Percentiles rank a stretch among this genome's conserved stretches.
Conservation (phyloP, 1,140 invertebrate species). For the Calycopis cecrops region DNA sequence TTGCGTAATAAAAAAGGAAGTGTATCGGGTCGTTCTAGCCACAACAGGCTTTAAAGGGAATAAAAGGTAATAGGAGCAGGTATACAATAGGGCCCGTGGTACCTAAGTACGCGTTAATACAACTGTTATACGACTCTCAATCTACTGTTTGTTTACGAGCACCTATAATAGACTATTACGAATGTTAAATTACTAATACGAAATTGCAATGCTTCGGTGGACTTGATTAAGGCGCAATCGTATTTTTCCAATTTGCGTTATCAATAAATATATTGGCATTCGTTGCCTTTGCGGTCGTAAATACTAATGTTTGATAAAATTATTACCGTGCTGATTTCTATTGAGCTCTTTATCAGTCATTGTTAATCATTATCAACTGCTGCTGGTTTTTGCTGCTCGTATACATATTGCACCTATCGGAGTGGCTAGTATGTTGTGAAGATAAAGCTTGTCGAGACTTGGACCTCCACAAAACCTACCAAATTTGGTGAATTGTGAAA, state of each 20-base stretch:
- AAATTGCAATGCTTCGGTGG: conserved; percentile 26
- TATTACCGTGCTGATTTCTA: too few species aligned
- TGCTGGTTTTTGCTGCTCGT: too few species aligned
- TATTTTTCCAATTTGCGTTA: conserved; percentile 5
- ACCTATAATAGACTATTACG: conserved; percentile 32
- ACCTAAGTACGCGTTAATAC: conserved; percentile 34
- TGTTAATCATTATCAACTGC: too few species aligned
- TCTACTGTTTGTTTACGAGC: conserved; percentile 33
- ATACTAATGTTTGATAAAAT: too few species aligned
- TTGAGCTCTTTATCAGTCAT: too few species aligned
- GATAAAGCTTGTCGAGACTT: too few species aligned
- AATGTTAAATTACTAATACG: conserved; percentile 30
- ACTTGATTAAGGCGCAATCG: conserved; percentile 25
- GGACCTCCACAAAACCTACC: too few species aligned
- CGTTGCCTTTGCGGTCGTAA: too few species aligned
- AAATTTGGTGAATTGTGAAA: too few species aligned
- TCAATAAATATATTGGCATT: background rate
- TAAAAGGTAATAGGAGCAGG: conserved; percentile 13
- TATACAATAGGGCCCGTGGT: conserved; percentile 16
- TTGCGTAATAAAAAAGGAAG: too few species aligned
- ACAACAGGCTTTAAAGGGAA: conserved; percentile 15
- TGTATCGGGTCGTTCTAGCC: background rate
- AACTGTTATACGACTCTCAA: conserved; percentile 21
- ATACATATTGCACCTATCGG: too few species aligned
- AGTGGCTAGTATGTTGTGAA: too few species aligned